Base-by-base conservation (phyloP, 2,888 invertebrate species). In the Drosophila anomalata region DNA sequence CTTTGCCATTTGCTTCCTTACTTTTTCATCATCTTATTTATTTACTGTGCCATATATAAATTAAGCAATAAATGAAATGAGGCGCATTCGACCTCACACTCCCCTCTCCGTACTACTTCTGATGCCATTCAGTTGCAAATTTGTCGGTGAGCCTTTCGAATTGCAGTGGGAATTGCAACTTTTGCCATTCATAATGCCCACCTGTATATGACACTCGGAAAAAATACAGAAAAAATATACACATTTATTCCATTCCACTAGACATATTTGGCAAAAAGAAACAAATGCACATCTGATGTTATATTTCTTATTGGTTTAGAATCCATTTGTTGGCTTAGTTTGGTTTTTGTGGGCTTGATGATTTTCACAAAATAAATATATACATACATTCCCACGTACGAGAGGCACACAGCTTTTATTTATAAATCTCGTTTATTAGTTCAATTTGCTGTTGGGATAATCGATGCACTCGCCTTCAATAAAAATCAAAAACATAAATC, bases 371-470 rank as follows among this genome's bases (percentile, higher is more conserved):
- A 70, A 69, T 56, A 47, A 39, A 65, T 65, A 70, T 20, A 70
- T 46, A 20, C 60, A 69, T 56, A 47, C 58, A 58, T 12, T 5
- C 36, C 36, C 11, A 22, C 33, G 11, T 42, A n/a, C 61, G 56
- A 55, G 70, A 47, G 59, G 67, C 47, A 63, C 6, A 36, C 14
- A 36, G 36, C 36, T n/a, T 54, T 73, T 80, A 65, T 86, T 79
- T 82, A 56, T 57, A 68, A 71, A 74, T 67, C 75, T 61, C 84
- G 73, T 88, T 87, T 88, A 81, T 81, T 87, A 81, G 87, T 88
- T 87, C 75, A 75, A 77, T 83, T 79, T 83, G 59, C 53, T 53
- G 55, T 77, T 78, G 59, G 57, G 65, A 53, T 56, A 71, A 63
- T 67, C 66, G 36, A 77, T 63, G 72, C 69, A 67, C 60, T 77